Evolutionary conservation across 1,140 invertebrate genomes (phyloP), one percentile per base, ranked within the genome.

Genomic region (Zaprionus nigranus): DNA sequence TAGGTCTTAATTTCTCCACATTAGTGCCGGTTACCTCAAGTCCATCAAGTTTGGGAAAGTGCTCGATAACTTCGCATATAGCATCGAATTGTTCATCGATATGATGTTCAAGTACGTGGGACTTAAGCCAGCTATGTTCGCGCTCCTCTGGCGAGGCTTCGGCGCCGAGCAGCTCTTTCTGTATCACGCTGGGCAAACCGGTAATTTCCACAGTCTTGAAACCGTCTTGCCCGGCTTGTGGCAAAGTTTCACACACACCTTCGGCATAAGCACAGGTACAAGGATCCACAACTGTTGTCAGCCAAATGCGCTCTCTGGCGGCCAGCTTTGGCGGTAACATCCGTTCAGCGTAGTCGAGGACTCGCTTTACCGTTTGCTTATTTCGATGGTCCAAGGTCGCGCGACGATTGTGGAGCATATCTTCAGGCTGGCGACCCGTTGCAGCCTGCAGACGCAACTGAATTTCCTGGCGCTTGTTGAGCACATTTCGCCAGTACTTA

Each of bases 271-370:
- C 43, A 22, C 86, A 79, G 0, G 70, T 77, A 24, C 67, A 76
- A 1, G 78, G 67, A 63, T 85, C 66, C 6, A 30, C 11, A 0
- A 20, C 20, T 6, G 71, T 53, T 0, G 11, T 1, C 5, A 73
- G 49, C 59, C 63, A 53, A 6, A 0, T 4, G 2, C 43, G 17
- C 2, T 7, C 12, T 30, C 12, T 15, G 13, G 17, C 36, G 2
- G 64, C 13, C 20, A 43, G 24, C 20, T 63, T 77, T 1, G 0
- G 1, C 1, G 24, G 15, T 22, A 79, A 24, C 1, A 17, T 59
- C 2, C 91, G 84, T 0, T 80, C 79, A 0, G 87, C 84, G 46
- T 84, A 92, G 57, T 90, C 91, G 24, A 92, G 20, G 1, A 92
- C 2, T 0, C 82, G 82, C 30, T 79, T 59, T 13, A 92, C 38